Evolutionary conservation across 1,140 invertebrate genomes (phyloP).

Genomic region (Philopotamus ludificatus): DNA sequence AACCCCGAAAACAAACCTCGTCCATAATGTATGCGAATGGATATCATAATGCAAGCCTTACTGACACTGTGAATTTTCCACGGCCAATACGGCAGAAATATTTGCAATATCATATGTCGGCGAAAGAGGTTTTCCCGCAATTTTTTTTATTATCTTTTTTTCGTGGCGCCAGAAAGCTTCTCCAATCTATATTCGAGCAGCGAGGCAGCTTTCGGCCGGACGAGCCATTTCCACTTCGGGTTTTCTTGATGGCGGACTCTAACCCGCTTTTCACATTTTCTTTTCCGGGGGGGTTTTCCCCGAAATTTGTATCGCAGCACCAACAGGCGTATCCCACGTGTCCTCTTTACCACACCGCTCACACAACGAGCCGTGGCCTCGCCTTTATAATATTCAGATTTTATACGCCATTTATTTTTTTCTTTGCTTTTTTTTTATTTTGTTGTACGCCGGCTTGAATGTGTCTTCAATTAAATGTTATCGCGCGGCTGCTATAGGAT

Average conservation of each 20-base stretch:
- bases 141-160: too few relatives aligned
- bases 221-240: slow-evolving; percentile 17
- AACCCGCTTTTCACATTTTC: slow-evolving; percentile 20
- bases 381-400: slow-evolving; percentile 24
- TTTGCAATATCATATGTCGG: neutral
- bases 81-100: neutral
- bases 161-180: neutral
- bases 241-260: slow-evolving; percentile 3
- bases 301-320: neutral
- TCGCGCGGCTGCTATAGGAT: neutral
- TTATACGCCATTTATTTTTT: too few relatives aligned
- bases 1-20: too few relatives aligned
- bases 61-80: too few relatives aligned
- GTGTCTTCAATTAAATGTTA: slow-evolving; percentile 19
- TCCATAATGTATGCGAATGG: too few relatives aligned
- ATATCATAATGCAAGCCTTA: too few relatives aligned
- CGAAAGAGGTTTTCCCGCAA: slow-evolving; percentile 4
- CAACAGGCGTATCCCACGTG: neutral
- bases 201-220: slow-evolving; percentile 8
- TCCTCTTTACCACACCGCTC: neutral
- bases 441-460: slow-evolving; percentile 4
- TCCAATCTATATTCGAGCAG: slow-evolving; percentile 10
- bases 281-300: neutral
- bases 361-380: neutral
- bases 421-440: slow-evolving; percentile 11